These are phyloP conservation scores for Darevskia nairensis DNA, from an alignment of 2,797 vertebrate species.

Conservation along the genomic window DNA sequence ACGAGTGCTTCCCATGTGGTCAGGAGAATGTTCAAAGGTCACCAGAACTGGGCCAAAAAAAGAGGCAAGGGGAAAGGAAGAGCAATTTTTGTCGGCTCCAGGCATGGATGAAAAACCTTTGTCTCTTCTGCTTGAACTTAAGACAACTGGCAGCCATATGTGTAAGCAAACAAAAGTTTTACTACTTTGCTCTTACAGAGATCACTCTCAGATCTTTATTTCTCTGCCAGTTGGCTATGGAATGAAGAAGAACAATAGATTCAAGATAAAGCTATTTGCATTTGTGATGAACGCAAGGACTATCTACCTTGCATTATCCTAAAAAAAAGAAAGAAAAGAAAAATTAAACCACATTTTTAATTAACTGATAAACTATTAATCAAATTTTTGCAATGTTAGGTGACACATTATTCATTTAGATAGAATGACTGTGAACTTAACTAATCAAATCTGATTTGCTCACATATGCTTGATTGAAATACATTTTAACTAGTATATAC, in stretches of 20 bases:
- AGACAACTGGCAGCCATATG: conserved; percentile 60
- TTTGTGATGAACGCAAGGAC: conserved; percentile 86
- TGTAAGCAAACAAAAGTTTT: conserved; percentile 71
- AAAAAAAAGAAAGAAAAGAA: conserved; percentile 76
- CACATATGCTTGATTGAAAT: conserved; percentile 88
- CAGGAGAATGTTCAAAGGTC: conserved; percentile 17
- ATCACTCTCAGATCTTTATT: conserved; percentile 74
- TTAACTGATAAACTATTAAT: conserved; percentile 91
- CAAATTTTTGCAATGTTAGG: conserved; percentile 89
- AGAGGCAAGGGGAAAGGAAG: conserved; percentile 16
- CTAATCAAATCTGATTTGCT: conserved; percentile 90
- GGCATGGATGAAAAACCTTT: conserved; percentile 13
- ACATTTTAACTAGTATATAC: conserved; percentile 87
- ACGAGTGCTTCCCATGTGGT: not conserved
- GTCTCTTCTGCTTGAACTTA: not conserved
- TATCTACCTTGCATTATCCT: conserved; percentile 85
- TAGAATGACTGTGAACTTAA: conserved; percentile 88
- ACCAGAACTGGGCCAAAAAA: not conserved
- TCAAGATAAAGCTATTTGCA: conserved; percentile 85
- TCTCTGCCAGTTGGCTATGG: conserved; percentile 80
- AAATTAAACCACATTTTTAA: conserved; percentile 87
- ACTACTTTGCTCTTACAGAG: conserved; percentile 56
- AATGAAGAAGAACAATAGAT: conserved; percentile 81
- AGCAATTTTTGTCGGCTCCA: not conserved
- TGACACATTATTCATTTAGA: conserved; percentile 89